Base-by-base conservation (phyloP, 2,113 vertebrate species). In the Strigops habroptila region DNA sequence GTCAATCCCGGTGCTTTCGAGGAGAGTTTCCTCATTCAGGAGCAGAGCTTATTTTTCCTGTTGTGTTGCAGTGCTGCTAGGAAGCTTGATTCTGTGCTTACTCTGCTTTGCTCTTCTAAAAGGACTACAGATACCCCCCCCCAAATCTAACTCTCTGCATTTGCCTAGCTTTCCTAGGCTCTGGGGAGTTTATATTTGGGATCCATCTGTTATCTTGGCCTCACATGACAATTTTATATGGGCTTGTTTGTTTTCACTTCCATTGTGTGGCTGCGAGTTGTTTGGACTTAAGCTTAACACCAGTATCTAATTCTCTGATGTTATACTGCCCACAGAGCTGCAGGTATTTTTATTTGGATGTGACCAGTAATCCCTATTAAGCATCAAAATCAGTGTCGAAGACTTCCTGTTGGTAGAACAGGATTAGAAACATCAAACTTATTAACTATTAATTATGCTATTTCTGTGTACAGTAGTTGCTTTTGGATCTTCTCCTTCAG, bases 151-250 rank as follows among this genome's bases (percentile, higher is more conserved):
- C 44, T 67, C 67, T 14, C 27, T 51, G 31, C 8, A 33, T 81
- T 75, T 88, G n/a, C 21, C 77, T n/a, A 21, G 85, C 64, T 84
- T 76, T 33, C 41, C 35, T 57, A 25, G 70, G 30, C 74, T 69
- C 35, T 14, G 33, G 14, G 41, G 37, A 81, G 51, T 91, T 94
- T 90, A 55, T 95, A 85, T 94, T 88, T 89, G 62, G 73, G 88
- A 44, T 79, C 93, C 55, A 64, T 91, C 88, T 94, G 86, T 86
- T 86, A 19, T 27, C 76, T 74, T 83, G 82, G 88, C 86, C 77
- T 82, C 82, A 28, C 65, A 31, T 76, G 69, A 52, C 24, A 48
- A 4, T 81, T 91, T 30, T 64, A 37, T 12, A 41, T 6, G 35
- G 52, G 21, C 73, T 83, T 86, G 60, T 83, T 93, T 89, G 86